A percentile compares a stretch with the other conserved stretches of the same genome.
phyloP scores from a whole-genome alignment of 2,888 invertebrate genomes.

The Diplolepis rosae region DNA sequence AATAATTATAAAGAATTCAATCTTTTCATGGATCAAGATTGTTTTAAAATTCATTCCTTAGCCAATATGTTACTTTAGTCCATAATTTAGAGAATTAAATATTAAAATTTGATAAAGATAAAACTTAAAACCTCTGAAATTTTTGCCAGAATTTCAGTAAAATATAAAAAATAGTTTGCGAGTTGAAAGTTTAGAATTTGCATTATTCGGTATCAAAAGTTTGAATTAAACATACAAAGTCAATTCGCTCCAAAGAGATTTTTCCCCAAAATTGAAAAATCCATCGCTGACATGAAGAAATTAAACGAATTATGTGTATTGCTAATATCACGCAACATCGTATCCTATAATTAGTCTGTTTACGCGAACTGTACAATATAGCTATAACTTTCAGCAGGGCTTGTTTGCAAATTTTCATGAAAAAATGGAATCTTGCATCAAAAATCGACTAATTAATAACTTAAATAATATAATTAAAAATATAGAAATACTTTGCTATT shows the following conservation, averaged over 20 bases:
- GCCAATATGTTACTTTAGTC: too few relatives aligned
- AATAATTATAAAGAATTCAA: too few relatives aligned
- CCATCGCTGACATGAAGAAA: not conserved
- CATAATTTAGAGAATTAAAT: too few relatives aligned
- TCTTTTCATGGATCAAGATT: too few relatives aligned
- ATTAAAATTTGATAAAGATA: too few relatives aligned
- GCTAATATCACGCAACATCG: constrained; percentile 37
- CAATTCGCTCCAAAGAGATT: not conserved
- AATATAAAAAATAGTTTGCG: not conserved
- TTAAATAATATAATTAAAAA: not conserved
- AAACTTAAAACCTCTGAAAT: too few relatives aligned
- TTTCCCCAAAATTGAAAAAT: not conserved
- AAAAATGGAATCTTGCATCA: too few relatives aligned
- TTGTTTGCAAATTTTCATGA: not conserved
- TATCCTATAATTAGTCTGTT: constrained; percentile 36
- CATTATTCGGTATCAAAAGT: not conserved
- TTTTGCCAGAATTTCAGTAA: too few relatives aligned
- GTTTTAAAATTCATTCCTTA: too few relatives aligned
- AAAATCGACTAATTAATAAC: too few relatives aligned
- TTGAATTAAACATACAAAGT: not conserved
- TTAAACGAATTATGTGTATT: constrained; percentile 6
- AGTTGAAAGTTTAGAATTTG: not conserved
- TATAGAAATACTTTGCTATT: too few relatives aligned
- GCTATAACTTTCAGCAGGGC: constrained; percentile 9
- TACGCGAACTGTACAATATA: constrained; percentile 29